Evolutionary conservation across 23 tunicate genomes (phyloP), one percentile per base, ranked within the genome.

Genomic region (Trididemnum clinides): DNA sequence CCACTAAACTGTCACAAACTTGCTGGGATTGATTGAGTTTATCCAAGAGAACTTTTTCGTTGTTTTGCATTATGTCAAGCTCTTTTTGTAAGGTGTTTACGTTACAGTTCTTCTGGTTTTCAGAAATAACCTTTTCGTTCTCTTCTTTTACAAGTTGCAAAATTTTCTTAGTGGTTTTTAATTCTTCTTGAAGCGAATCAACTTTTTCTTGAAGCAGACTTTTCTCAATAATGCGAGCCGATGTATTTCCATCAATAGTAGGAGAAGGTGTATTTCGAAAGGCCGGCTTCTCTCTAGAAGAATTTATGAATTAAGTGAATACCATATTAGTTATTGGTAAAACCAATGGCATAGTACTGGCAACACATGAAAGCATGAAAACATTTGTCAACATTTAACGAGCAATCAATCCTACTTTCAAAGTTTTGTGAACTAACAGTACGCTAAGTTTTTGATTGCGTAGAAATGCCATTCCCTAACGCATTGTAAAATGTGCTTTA

Each of bases 1-100:
- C 77, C 12, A 65, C 31, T 23, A 86, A 64, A 5, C 77, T 44
- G 30, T 86, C 90, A 44, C 84, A 86, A 6, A 50, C 29, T 28
- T 29, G 58, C 33, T 86, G 82, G 1, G 73, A n/a, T 64, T 64
- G 39, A 0, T 73, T 44, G 23, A 82, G 86, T 38, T 82, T 64
- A 36, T 34, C 50, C 21, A 35, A 23, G 1, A 82, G 71, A 15
- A 28, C 33, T 39, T 82, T 59, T 64, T 82, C 86, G 25, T 73
- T 73, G 38, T 27, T 1, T 39, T 33, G 34, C 23, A 36, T 26
- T 34, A 6, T 66, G 38, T 39, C 87, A 35, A 58, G 64, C 39
- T 51, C 66, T 51, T 31, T 54, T 51, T 78, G 51, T n/a, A 54
- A 18, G 15, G 51, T 35, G 34, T 78, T 38, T 5, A 74, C 37